Evolutionary conservation across 30 jellyfish, hydroid and myxozoan species (phyloP).

Genomic region (Calvadosia cruxmelitensis): DNA sequence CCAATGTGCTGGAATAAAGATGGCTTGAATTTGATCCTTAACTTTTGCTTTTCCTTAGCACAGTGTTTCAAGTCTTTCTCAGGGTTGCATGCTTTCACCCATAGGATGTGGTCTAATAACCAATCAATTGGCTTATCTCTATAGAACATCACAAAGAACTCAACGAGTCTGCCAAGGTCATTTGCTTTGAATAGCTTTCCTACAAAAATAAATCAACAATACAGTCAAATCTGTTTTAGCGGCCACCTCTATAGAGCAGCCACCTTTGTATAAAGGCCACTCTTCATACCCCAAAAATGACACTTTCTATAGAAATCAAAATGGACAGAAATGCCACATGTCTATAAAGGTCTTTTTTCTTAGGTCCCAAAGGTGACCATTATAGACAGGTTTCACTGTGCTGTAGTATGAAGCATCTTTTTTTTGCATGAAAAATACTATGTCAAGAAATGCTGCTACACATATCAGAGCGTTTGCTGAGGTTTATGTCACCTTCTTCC

Average conservation of each 20-base stretch:
- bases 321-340: background rate
- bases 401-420: no score
- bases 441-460: no score
- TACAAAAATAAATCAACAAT: slow-evolving; percentile 4
- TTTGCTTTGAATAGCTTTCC: slow-evolving; percentile 64
- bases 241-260: slow-evolving; percentile 1
- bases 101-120: slow-evolving; percentile 75
- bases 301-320: background rate
- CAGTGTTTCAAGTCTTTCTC: slow-evolving; percentile 74
- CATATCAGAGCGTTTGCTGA: no score
- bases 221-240: background rate
- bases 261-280: background rate
- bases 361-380: no score
- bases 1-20: slow-evolving; percentile 91
- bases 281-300: background rate
- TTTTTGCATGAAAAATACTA: no score
- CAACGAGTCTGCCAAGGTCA: slow-evolving; percentile 48
- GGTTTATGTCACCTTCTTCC: no score
- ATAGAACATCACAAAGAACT: slow-evolving; percentile 60
- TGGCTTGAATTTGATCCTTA: slow-evolving; percentile 74
- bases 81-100: slow-evolving; percentile 92
- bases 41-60: slow-evolving; percentile 31
- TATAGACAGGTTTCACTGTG: no score
- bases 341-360: background rate
- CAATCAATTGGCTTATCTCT: slow-evolving; percentile 91